Evolutionary conservation across 1,140 invertebrate genomes (phyloP), one percentile per base, ranked within the genome.

Genomic region (Helicoverpa zea): DNA sequence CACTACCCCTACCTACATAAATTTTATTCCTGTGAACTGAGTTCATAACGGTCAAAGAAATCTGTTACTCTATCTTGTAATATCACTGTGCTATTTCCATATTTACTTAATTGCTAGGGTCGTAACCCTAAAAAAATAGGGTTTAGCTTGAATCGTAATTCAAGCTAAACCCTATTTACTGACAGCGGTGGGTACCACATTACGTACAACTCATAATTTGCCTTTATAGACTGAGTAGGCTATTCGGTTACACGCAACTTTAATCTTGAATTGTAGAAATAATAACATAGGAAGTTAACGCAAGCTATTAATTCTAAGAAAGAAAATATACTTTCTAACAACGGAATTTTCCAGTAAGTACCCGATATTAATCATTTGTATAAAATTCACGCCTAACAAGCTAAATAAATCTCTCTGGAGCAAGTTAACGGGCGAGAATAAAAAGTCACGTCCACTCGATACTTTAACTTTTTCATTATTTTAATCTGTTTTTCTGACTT

Each of bases 381-480:
- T 51, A 16, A 68, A 72, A 30, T 72, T 72, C 51, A 72, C 49
- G 68, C 23, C 13, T 72, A 30, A 35, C 51, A 72, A 56, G 68
- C 54, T 54, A 72, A 52, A 47, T 16, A 16, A 72, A 72, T 72
- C 23, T 56, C 23, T 52, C 29, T 14, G 3, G 3, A 35, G 11
- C 51, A 35, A 35, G 4, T 54, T 29, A 56, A 54, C 54, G 23
- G 49, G 51, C 16, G 2, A 54, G 30, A 54, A 51, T 35, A 52
- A 72, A 16, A 56, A 30, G 51, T 54, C 51, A 70, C 49, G 68
- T 72, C 29, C 18, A n/a, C 1, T 14, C 23, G 13, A 72, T 72
- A 56, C 51, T 72, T 72, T 72, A 10, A 10, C 56, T 58, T 72
- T 72, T 54, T 66, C 63, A 66, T 56, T n/a, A 52, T 56, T 72